phyloP scores from a whole-genome alignment of 2,888 invertebrate species.

The Drosophila macrospina region DNA sequence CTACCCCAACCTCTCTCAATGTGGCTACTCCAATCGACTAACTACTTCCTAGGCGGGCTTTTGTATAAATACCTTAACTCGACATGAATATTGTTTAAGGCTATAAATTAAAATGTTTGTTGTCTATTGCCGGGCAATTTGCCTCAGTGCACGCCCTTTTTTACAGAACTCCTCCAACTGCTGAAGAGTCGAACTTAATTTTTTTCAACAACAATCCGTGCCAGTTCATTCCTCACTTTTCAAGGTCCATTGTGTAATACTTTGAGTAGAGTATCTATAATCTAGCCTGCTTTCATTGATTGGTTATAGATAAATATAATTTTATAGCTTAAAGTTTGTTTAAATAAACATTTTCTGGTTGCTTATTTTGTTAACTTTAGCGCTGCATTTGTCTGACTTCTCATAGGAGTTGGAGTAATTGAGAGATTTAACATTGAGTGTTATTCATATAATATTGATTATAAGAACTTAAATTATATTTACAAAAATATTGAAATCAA shows the following conservation, averaged over 20 bases:
- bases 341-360: neutral
- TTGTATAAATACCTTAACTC: constrained; percentile 35
- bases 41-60: constrained; percentile 22
- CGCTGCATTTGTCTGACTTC: neutral
- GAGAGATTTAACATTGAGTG: too few relatives aligned
- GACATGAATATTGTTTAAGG: constrained; percentile 30
- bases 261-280: neutral
- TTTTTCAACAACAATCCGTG: constrained; percentile 14
- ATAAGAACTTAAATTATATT: too few relatives aligned
- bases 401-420: neutral
- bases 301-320: too few relatives aligned
- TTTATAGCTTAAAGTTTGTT: neutral
- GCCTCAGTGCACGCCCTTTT: constrained; percentile 47
- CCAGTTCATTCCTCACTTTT: constrained; percentile 22
- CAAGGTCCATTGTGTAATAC: constrained; percentile 1
- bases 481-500: too few relatives aligned
- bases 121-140: constrained; percentile 64
- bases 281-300: neutral
- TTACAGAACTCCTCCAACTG: neutral
- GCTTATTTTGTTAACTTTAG: neutral
- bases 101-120: constrained; percentile 75
- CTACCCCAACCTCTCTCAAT: constrained; percentile 6
- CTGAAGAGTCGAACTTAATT: constrained; percentile 1
- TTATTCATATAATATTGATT: too few relatives aligned
- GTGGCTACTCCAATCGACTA: neutral